Conservation (phyloP, 2,113 vertebrate species). For the Antechinus flavipes region DNA sequence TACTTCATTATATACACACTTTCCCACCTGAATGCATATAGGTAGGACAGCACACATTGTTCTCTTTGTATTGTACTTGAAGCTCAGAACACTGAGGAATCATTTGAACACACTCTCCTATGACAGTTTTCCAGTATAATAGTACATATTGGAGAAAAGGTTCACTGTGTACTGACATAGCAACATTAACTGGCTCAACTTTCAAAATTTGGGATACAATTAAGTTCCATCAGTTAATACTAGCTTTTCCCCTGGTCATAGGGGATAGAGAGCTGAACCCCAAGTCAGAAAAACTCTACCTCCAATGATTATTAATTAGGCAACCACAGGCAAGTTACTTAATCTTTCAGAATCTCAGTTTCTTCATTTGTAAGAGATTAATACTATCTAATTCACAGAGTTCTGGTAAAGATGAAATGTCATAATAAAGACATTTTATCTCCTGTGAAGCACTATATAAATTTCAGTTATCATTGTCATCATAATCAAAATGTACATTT, state of each 20-base stretch:
- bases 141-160: slow-evolving; percentile 36
- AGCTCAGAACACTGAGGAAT: slow-evolving; percentile 43
- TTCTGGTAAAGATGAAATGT: background rate
- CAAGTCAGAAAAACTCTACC: background rate
- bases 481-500: background rate
- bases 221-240: background rate
- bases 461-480: background rate
- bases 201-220: background rate
- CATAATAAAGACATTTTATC: background rate
- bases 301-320: background rate
- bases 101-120: slow-evolving; percentile 35
- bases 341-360: background rate
- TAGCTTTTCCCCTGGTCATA: background rate
- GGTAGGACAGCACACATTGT: background rate
- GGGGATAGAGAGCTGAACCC: background rate
- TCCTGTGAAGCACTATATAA: background rate
- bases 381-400: background rate
- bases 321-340: background rate
- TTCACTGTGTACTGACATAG: slow-evolving; percentile 42
- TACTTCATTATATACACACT: slow-evolving; percentile 52
- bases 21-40: slow-evolving; percentile 36
- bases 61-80: slow-evolving; percentile 24
- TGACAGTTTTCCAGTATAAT: slow-evolving; percentile 42
- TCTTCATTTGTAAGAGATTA: background rate
- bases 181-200: slow-evolving; percentile 27